Percentiles rank a stretch among this genome's conserved stretches.
Evolutionary conservation across 2,797 vertebrate genomes (phyloP).

Genomic region (Coracias cyanogaster): DNA sequence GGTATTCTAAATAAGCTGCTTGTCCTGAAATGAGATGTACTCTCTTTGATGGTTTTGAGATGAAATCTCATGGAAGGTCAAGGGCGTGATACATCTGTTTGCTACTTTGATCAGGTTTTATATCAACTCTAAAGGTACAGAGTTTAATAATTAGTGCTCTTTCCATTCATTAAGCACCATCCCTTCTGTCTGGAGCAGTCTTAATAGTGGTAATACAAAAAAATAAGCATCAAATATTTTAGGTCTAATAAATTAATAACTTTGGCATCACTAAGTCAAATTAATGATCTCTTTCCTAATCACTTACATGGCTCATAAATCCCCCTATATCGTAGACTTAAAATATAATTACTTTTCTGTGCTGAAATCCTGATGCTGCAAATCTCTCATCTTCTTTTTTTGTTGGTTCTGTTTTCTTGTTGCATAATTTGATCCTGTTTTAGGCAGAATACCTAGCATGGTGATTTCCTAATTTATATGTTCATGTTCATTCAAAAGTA

Average conservation of each 20-base stretch:
- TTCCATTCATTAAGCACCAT: slow-evolving; percentile 48
- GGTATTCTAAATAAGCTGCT: slow-evolving; percentile 67
- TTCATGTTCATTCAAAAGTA: slow-evolving; percentile 20
- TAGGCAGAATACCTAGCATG: background rate
- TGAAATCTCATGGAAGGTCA: slow-evolving; percentile 63
- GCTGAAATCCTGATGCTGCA: slow-evolving; percentile 36
- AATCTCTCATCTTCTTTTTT: slow-evolving; percentile 9
- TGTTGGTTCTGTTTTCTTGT: slow-evolving; percentile 13
- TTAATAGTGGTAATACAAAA: slow-evolving; percentile 34
- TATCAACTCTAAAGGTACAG: slow-evolving; percentile 52
- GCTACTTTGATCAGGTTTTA: slow-evolving; percentile 61
- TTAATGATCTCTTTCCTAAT: slow-evolving; percentile 31
- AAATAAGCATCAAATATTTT: slow-evolving; percentile 42
- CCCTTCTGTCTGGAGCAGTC: slow-evolving; percentile 64
- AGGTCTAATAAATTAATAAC: slow-evolving; percentile 45
- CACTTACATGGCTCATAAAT: slow-evolving; percentile 34
- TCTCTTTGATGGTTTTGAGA: slow-evolving; percentile 70
- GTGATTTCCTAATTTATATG: background rate
- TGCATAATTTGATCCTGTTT: background rate
- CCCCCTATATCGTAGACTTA: background rate
- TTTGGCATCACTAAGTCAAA: slow-evolving; percentile 47
- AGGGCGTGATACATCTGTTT: slow-evolving; percentile 57
- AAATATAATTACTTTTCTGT: background rate
- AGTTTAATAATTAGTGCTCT: slow-evolving; percentile 57
- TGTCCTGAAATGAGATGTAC: slow-evolving; percentile 57